Evolutionary conservation across 2,888 invertebrate species (phyloP).

Genomic region (Tholera decimalis): DNA sequence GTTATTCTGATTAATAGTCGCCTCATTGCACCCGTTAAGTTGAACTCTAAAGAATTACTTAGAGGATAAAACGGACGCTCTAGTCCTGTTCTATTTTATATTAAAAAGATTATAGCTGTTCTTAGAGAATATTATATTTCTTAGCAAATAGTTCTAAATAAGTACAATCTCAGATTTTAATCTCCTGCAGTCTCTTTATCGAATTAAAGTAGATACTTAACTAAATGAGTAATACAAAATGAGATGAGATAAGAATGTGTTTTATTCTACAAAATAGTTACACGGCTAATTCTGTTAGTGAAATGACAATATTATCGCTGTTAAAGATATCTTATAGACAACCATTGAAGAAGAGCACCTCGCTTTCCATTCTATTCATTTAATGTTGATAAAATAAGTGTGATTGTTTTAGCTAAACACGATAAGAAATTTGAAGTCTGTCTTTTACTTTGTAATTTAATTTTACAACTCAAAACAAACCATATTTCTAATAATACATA

Average conservation of each 20-base stretch:
- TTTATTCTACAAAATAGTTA: too few species aligned
- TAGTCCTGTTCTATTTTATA: constrained; percentile 1
- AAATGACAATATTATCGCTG: too few species aligned
- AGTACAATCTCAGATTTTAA: constrained; percentile 9
- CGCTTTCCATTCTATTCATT: not conserved
- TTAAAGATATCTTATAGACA: too few species aligned
- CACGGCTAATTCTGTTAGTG: too few species aligned
- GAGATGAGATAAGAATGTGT: not conserved
- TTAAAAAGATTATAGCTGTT: not conserved
- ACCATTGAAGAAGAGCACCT: too few species aligned
- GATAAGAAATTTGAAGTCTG: too few species aligned
- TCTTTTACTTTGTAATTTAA: too few species aligned
- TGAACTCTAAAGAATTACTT: constrained; percentile 2
- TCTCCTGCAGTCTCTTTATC: constrained; percentile 2
- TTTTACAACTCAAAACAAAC: too few species aligned
- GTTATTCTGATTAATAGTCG: constrained; percentile 2
- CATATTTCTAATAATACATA: too few species aligned
- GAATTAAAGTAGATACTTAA: not conserved
- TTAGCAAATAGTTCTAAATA: constrained; percentile 21
- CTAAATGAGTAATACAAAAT: not conserved
- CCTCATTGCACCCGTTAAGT: not conserved
- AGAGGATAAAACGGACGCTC: constrained; percentile 2
- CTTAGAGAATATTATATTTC: constrained; percentile 32
- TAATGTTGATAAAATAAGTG: not conserved
- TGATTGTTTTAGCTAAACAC: too few species aligned